Evolutionary conservation across 2,888 invertebrate genomes (phyloP).

Genomic region (Leistus spinibarbis): DNA sequence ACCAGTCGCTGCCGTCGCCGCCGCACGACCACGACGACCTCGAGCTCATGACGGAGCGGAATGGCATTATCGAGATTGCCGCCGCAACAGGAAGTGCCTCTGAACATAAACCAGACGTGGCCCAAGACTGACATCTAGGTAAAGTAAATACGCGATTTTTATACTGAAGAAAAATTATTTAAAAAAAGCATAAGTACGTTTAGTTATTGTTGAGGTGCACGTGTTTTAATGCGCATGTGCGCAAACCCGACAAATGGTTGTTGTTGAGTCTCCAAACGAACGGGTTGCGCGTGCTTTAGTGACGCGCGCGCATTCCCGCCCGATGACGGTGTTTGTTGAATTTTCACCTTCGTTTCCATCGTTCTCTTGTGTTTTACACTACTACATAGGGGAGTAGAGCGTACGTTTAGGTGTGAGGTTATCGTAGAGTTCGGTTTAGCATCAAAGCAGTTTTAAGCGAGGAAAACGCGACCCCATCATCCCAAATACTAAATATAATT

Average conservation of each 20-base stretch:
- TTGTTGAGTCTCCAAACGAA: constrained; percentile 42
- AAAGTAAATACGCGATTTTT: constrained; percentile 54
- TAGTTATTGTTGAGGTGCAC: constrained; percentile 34
- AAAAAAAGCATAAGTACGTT: constrained; percentile 42
- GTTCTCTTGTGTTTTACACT: constrained; percentile 25
- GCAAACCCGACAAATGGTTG: constrained; percentile 45
- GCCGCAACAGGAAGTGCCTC: constrained; percentile 55
- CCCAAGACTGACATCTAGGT: constrained; percentile 58
- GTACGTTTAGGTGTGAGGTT: constrained; percentile 25
- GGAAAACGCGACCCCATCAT: constrained; percentile 23
- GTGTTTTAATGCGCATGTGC: constrained; percentile 19
- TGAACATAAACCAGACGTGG: constrained; percentile 52
- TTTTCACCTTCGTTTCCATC: constrained; percentile 43
- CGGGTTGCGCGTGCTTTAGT: constrained; percentile 45
- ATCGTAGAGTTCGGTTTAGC: constrained; percentile 48
- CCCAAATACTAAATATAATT: constrained; percentile 4
- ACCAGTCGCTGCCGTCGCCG: not conserved
- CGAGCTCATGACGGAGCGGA: constrained; percentile 47
- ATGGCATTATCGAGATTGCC: constrained; percentile 50
- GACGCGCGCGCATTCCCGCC: not conserved
- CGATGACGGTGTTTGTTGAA: constrained; percentile 59
- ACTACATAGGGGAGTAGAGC: constrained; percentile 20
- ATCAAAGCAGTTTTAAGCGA: constrained; percentile 53
- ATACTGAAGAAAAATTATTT: constrained; percentile 46
- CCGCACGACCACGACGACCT: constrained; percentile 17